Evolutionary conservation across 1,140 invertebrate genomes (phyloP).

Genomic region (Pseudachorutes palmiensis): DNA sequence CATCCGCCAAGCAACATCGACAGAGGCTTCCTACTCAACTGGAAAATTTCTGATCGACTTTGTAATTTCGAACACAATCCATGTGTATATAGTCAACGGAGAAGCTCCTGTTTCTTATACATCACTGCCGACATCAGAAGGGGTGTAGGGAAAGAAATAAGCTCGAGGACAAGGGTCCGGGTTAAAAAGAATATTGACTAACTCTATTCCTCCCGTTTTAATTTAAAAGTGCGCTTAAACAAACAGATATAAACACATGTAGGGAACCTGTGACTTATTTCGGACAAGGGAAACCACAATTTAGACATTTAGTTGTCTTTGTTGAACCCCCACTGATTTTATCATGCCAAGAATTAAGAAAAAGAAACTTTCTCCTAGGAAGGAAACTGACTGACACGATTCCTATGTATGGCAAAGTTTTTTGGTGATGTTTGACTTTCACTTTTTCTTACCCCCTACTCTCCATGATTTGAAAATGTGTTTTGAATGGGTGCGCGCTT

Average conservation of each 20-base stretch:
- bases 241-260: too few relatives aligned
- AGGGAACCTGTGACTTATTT: background rate
- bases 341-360: background rate
- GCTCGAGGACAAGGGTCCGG: background rate
- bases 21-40: slow-evolving; percentile 19
- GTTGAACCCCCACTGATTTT: background rate
- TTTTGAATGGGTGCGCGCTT: background rate
- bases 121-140: background rate
- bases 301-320: background rate
- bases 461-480: too few relatives aligned
- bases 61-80: slow-evolving; percentile 22
- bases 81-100: too few relatives aligned
- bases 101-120: slow-evolving; percentile 8
- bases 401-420: too few relatives aligned
- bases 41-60: slow-evolving; percentile 35
- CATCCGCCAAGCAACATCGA: too few relatives aligned
- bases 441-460: too few relatives aligned
- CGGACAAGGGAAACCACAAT: background rate
- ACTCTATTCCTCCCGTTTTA: background rate
- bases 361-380: too few relatives aligned
- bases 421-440: too few relatives aligned
- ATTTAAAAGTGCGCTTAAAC: too few relatives aligned
- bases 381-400: too few relatives aligned
- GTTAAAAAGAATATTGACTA: background rate
- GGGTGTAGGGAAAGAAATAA: background rate